phyloP scores from a whole-genome alignment of 2,888 invertebrate genomes.

The Phengaris alcon region DNA sequence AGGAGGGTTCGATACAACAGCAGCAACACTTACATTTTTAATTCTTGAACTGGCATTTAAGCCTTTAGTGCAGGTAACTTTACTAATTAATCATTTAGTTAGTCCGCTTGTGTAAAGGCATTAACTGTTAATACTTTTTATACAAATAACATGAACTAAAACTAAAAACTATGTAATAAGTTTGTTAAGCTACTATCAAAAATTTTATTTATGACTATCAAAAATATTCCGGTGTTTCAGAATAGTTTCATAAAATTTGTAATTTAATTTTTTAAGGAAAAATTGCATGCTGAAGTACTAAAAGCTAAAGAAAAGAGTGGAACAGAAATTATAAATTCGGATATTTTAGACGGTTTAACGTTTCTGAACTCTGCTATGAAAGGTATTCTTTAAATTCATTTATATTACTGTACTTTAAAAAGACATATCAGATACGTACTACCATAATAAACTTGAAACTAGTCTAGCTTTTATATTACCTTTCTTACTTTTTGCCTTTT shows the following conservation, averaged over 20 bases:
- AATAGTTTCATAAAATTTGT: neutral
- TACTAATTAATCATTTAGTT: neutral
- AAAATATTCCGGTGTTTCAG: neutral
- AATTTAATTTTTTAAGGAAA: constrained; percentile 42
- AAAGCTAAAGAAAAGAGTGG: constrained; percentile 45
- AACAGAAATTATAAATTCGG: constrained; percentile 40
- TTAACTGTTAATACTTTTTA: too few relatives aligned
- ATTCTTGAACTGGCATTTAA: constrained; percentile 51
- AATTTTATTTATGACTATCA: too few relatives aligned
- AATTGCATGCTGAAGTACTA: constrained; percentile 47
- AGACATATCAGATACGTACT: too few relatives aligned
- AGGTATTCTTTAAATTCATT: constrained; percentile 41
- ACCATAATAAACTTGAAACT: too few relatives aligned
- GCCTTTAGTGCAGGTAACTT: constrained; percentile 51
- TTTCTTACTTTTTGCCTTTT: neutral
- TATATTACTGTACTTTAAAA: neutral
- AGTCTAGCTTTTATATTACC: too few relatives aligned
- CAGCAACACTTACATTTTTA: constrained; percentile 42
- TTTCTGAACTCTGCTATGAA: constrained; percentile 50
- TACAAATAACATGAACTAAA: too few relatives aligned
- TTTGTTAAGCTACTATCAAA: too few relatives aligned
- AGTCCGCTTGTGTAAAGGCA: too few relatives aligned
- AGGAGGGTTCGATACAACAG: constrained; percentile 60
- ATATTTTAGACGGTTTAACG: constrained; percentile 40
- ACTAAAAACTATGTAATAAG: too few relatives aligned